Evolutionary conservation across 2,797 vertebrate genomes (phyloP).

Genomic region (Dermochelys coriacea): DNA sequence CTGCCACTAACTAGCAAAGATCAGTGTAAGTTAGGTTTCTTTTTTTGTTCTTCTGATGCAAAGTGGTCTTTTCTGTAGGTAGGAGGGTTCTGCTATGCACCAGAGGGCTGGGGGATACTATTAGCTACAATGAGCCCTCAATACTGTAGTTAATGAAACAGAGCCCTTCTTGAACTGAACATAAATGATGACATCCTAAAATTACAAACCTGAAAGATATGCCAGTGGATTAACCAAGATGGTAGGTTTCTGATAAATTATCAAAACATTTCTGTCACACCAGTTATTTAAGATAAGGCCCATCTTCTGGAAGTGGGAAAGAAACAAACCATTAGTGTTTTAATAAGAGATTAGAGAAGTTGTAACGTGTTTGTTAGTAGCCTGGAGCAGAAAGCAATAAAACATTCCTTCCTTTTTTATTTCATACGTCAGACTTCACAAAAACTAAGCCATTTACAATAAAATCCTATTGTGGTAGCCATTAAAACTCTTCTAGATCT

Average conservation of each 20-base stretch:
- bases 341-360: conserved; percentile 30
- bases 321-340: conserved; percentile 24
- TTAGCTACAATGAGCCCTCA: neutral
- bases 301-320: conserved; percentile 10
- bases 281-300: neutral
- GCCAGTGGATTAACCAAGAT: neutral
- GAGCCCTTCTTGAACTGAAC: neutral
- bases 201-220: neutral
- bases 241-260: conserved; percentile 22
- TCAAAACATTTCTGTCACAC: conserved; percentile 38
- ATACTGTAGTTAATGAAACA: neutral
- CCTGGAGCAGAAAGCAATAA: neutral
- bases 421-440: neutral
- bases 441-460: neutral
- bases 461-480: neutral
- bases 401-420: neutral
- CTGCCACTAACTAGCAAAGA: neutral
- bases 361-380: neutral
- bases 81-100: neutral
- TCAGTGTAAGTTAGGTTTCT: neutral
- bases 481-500: neutral
- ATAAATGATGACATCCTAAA: neutral
- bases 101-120: neutral
- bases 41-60: neutral
- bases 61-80: neutral